Conservation (phyloP, 1,140 invertebrate species). For the Euwallacea fornicatus region DNA sequence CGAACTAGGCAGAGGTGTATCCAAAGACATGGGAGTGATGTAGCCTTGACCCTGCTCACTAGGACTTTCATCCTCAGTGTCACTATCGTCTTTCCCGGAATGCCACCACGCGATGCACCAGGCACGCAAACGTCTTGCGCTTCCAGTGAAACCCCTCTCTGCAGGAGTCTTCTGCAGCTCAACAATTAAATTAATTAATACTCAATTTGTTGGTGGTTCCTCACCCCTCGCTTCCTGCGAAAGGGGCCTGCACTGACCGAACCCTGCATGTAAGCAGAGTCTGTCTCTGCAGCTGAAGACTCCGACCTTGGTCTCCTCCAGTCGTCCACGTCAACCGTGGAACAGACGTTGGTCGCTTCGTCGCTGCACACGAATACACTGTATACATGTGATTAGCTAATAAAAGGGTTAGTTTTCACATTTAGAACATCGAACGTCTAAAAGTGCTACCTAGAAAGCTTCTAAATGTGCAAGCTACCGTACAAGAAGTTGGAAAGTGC, state of each 20-base stretch:
- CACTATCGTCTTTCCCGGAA: slow-evolving; percentile 76
- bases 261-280: slow-evolving; percentile 72
- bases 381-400: slow-evolving; percentile 45
- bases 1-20: slow-evolving; percentile 81
- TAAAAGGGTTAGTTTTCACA: slow-evolving; percentile 39
- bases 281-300: slow-evolving; percentile 68
- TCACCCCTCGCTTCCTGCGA: slow-evolving; percentile 55
- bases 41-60: slow-evolving; percentile 70
- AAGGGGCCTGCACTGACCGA: slow-evolving; percentile 55
- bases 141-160: slow-evolving; percentile 36
- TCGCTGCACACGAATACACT: slow-evolving; percentile 58
- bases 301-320: slow-evolving; percentile 76
- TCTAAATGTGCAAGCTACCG: slow-evolving; percentile 39
- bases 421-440: slow-evolving; percentile 43
- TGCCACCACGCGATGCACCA: slow-evolving; percentile 88
- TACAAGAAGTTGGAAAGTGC: not conserved
- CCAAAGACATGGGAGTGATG: slow-evolving; percentile 81
- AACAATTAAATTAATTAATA: not conserved
- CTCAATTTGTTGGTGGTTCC: slow-evolving; percentile 11
- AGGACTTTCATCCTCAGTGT: slow-evolving; percentile 69
- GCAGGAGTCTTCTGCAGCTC: slow-evolving; percentile 22
- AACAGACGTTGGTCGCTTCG: slow-evolving; percentile 56
- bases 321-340: slow-evolving; percentile 65
- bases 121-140: slow-evolving; percentile 59
- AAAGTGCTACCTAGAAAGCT: slow-evolving; percentile 35